A percentile compares a stretch with the other conserved stretches of the same genome.
These are phyloP conservation scores for Sebastes matsubarae DNA, from an alignment of 2,797 vertebrate genomes.

Conservation along the genomic window DNA sequence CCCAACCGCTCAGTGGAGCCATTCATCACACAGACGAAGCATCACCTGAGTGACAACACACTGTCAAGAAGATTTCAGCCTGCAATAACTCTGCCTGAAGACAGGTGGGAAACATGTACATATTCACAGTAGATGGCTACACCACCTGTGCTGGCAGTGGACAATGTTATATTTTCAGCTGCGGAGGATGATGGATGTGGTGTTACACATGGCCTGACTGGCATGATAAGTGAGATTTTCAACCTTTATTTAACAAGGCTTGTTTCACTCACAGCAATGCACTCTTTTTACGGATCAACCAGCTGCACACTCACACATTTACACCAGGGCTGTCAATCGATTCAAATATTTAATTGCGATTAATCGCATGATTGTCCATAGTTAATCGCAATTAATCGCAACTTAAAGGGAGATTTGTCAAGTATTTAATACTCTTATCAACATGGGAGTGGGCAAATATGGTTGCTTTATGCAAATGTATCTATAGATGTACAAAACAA, in stretches of 20 bases:
- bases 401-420: too few relatives aligned
- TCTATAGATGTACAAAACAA: too few relatives aligned
- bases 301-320: neutral
- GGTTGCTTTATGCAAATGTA: too few relatives aligned
- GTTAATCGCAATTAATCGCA: too few relatives aligned
- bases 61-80: neutral
- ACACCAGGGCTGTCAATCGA: neutral
- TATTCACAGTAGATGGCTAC: conserved; percentile 11
- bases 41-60: conserved; percentile 23
- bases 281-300: neutral
- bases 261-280: neutral
- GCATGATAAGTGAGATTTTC: neutral
- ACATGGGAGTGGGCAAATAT: too few relatives aligned
- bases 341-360: too few relatives aligned
- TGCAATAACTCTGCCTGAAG: conserved; percentile 30
- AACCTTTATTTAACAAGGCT: neutral
- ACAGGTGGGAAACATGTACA: conserved; percentile 29
- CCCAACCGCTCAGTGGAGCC: conserved; percentile 8
- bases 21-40: conserved; percentile 42
- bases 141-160: conserved; percentile 26
- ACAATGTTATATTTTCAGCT: neutral
- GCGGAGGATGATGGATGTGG: neutral
- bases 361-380: too few relatives aligned
- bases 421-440: too few relatives aligned
- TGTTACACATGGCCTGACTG: neutral